phyloP scores from a whole-genome alignment of 2,113 vertebrate genomes.

The Xenus cinereus region DNA sequence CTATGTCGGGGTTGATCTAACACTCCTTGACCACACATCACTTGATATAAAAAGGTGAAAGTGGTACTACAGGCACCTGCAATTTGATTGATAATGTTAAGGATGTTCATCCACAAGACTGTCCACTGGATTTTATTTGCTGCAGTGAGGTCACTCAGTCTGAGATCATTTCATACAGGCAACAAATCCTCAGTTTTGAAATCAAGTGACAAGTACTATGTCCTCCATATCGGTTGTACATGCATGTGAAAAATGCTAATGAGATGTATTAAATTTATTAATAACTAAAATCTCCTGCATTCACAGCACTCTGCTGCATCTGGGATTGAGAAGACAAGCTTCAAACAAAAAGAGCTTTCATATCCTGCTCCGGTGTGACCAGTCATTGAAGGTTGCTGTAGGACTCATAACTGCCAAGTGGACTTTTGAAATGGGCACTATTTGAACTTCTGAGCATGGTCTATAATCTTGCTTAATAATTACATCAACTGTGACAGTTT shows the following conservation, averaged over 20 bases:
- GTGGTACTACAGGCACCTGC: background rate
- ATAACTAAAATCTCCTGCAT: slow-evolving; percentile 19
- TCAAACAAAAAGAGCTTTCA: slow-evolving; percentile 36
- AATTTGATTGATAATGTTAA: background rate
- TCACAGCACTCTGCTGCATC: background rate
- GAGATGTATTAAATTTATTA: slow-evolving; percentile 17
- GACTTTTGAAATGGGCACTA: slow-evolving; percentile 41
- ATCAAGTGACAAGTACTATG: background rate
- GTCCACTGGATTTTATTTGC: background rate
- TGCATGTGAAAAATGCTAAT: background rate
- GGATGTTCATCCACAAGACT: background rate
- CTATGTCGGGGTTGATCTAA: background rate
- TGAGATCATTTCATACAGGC: background rate
- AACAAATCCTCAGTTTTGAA: background rate
- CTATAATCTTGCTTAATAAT: slow-evolving; percentile 59
- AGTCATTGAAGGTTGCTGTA: slow-evolving; percentile 34
- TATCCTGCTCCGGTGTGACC: background rate
- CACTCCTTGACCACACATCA: background rate
- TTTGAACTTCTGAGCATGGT: slow-evolving; percentile 42
- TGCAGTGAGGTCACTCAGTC: background rate
- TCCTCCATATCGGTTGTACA: background rate
- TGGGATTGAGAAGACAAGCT: background rate
- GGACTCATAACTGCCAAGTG: slow-evolving; percentile 19
- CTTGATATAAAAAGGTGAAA: slow-evolving; percentile 11
- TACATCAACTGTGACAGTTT: slow-evolving; percentile 45